phyloP scores from a whole-genome alignment of 1,140 invertebrate genomes.

The Atta colombica region DNA sequence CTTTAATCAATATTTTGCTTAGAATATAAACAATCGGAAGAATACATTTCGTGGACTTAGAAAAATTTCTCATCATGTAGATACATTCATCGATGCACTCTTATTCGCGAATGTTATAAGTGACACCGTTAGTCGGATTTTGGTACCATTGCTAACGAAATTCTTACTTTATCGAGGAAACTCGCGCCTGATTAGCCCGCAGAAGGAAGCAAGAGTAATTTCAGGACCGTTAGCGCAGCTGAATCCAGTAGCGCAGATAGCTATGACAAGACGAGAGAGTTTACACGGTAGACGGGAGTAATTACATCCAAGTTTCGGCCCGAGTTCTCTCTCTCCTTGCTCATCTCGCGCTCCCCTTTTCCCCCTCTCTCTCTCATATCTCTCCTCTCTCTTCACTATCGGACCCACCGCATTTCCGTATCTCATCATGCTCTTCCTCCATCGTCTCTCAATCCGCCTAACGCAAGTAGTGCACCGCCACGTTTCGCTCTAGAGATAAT shows the following conservation, averaged over 20 bases:
- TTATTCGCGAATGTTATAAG: background rate
- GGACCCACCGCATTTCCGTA: slow-evolving; percentile 53
- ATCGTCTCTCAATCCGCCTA: slow-evolving; percentile 26
- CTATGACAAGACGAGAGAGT: slow-evolving; percentile 81
- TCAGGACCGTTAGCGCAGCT: slow-evolving; percentile 75
- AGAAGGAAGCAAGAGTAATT: slow-evolving; percentile 80
- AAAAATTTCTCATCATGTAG: background rate
- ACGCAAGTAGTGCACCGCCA: slow-evolving; percentile 59
- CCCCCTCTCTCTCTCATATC: background rate
- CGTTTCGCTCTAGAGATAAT: slow-evolving; percentile 62
- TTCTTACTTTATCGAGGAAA: slow-evolving; percentile 75
- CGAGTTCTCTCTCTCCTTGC: slow-evolving; percentile 62
- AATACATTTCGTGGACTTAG: background rate
- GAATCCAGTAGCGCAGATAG: slow-evolving; percentile 75
- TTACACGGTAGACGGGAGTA: slow-evolving; percentile 80
- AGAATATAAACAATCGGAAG: background rate
- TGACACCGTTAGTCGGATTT: background rate
- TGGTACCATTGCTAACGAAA: slow-evolving; percentile 64
- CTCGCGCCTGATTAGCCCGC: slow-evolving; percentile 77
- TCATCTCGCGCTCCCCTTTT: background rate
- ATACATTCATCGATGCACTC: background rate
- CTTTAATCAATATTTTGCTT: background rate
- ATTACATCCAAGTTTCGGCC: slow-evolving; percentile 81
- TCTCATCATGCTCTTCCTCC: slow-evolving; percentile 42
- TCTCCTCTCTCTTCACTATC: slow-evolving; percentile 35